phyloP scores from a whole-genome alignment of 1,140 invertebrate genomes.

The Papilio polytes region DNA sequence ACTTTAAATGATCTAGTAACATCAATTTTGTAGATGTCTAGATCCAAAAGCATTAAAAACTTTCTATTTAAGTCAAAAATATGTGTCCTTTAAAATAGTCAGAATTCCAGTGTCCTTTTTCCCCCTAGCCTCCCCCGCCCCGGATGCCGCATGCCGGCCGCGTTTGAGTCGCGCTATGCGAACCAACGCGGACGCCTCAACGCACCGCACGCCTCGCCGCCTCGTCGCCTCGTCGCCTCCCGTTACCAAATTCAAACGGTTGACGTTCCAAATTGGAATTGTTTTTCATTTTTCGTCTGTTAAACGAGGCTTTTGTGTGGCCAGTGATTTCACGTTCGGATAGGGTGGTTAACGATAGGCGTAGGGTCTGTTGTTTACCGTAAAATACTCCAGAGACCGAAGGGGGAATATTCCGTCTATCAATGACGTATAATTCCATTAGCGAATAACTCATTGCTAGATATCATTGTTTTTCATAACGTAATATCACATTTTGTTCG shows the following conservation, averaged over 20 bases:
- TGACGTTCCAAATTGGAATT: conserved; percentile 75
- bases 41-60: neutral
- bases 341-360: conserved; percentile 35
- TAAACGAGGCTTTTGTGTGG: conserved; percentile 64
- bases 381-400: conserved; percentile 29
- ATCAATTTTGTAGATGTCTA: neutral
- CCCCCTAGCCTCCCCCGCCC: neutral
- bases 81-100: neutral
- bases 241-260: conserved; percentile 73
- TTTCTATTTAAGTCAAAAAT: neutral
- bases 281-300: conserved; percentile 75
- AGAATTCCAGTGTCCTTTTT: neutral
- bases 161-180: conserved; percentile 46
- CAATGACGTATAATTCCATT: neutral
- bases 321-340: conserved; percentile 54
- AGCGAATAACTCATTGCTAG: neutral
- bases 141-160: conserved; percentile 45
- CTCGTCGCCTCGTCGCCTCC: conserved; percentile 68
- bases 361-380: conserved; percentile 31
- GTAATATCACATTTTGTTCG: neutral
- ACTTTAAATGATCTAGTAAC: neutral
- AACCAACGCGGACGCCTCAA: conserved; percentile 54
- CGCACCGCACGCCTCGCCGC: conserved; percentile 63
- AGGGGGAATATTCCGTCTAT: conserved; percentile 6
- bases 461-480: neutral